phyloP scores from a whole-genome alignment of 92 coral and sea anemone species.

The Galaxea fascicularis region DNA sequence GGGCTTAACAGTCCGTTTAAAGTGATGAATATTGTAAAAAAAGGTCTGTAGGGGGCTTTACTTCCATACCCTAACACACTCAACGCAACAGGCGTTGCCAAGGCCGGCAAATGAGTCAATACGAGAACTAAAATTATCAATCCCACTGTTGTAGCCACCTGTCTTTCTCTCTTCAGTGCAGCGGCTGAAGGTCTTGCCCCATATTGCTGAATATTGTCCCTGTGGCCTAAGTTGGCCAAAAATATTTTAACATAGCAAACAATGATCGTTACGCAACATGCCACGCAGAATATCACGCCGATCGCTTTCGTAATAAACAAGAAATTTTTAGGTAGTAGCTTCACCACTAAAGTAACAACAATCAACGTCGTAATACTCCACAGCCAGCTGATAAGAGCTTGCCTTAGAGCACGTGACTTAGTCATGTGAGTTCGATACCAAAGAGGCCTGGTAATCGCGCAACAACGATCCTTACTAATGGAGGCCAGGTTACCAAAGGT shows the following conservation, averaged over 20 bases:
- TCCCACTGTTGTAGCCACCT: background rate
- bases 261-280: background rate
- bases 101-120: background rate
- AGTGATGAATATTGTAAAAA: background rate
- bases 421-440: slow-evolving; percentile 35
- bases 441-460: slow-evolving; percentile 23
- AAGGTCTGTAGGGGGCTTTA: background rate
- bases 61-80: background rate
- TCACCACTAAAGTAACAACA: background rate
- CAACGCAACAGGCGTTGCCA: background rate
- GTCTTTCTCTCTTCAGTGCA: slow-evolving; percentile 14
- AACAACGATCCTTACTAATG: slow-evolving; percentile 30
- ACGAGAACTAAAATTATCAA: slow-evolving; percentile 10
- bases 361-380: background rate
- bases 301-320: background rate
- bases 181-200: background rate
- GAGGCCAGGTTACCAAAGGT: slow-evolving; percentile 18
- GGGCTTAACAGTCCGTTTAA: slow-evolving; percentile 32
- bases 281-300: background rate
- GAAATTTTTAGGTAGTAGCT: background rate
- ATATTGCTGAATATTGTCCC: background rate
- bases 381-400: background rate
- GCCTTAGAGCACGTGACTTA: slow-evolving; percentile 4
- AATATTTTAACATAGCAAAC: background rate
- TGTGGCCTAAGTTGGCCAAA: background rate